These are phyloP conservation scores for Heteromyza rotundicornis DNA, from an alignment of 2,888 invertebrate genomes.

Conservation along the genomic window DNA sequence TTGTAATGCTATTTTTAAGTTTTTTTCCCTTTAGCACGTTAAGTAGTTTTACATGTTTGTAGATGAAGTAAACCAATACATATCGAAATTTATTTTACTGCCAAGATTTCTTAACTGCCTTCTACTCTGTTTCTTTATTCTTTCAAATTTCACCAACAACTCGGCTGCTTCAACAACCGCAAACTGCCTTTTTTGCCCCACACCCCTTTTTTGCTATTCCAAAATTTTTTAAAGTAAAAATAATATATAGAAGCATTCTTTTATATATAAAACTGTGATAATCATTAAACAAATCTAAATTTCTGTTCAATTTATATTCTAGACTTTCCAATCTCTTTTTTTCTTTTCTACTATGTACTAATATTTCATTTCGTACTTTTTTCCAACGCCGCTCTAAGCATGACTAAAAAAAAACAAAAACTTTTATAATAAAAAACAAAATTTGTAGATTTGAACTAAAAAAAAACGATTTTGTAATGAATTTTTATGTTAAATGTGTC, in stretches of 20 bases:
- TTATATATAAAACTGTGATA: slow-evolving; percentile 58
- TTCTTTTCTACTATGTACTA: not conserved
- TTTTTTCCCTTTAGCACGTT: no score
- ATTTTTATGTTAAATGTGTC: slow-evolving; percentile 25
- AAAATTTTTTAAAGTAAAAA: slow-evolving; percentile 30
- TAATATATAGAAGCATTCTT: slow-evolving; percentile 41
- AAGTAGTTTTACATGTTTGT: no score
- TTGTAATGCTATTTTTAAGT: no score
- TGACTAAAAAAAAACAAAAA: slow-evolving; percentile 25
- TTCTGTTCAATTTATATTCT: slow-evolving; percentile 17
- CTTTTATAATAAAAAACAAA: slow-evolving; percentile 7
- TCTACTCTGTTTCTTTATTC: no score
- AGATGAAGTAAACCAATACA: no score
- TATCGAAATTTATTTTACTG: no score
- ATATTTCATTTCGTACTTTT: not conserved
- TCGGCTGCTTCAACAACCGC: no score
- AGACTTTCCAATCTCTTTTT: not conserved
- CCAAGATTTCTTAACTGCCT: no score
- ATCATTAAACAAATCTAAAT: slow-evolving; percentile 37
- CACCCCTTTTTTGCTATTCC: slow-evolving; percentile 17
- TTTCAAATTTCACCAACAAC: no score
- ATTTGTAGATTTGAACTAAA: not conserved
- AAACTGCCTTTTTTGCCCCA: not conserved
- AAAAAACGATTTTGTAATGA: not conserved
- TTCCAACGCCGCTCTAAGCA: no score